Evolutionary conservation across 2,797 vertebrate species (phyloP).

Genomic region (Macroramphosus scolopax): DNA sequence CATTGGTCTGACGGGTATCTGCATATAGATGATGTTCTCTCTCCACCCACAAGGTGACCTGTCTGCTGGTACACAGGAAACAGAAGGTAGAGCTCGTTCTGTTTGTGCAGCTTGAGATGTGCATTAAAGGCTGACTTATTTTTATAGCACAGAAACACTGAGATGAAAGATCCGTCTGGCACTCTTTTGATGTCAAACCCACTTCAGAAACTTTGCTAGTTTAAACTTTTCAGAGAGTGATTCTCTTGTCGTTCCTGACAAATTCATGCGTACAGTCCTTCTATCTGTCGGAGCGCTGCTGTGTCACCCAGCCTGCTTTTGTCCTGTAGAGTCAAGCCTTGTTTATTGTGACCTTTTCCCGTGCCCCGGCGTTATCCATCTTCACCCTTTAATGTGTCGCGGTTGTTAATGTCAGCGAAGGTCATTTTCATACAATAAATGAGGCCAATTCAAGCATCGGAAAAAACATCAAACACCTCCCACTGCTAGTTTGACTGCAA

Average conservation of each 20-base stretch:
- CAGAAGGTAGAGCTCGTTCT: constrained; percentile 9
- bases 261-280: not conserved
- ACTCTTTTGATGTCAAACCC: constrained; percentile 34
- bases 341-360: constrained; percentile 39
- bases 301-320: constrained; percentile 6
- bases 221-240: constrained; percentile 24
- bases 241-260: too few species aligned
- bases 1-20: constrained; percentile 42
- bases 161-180: constrained; percentile 36
- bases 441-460: constrained; percentile 10
- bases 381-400: constrained; percentile 30
- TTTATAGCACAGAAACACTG: constrained; percentile 22
- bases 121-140: constrained; percentile 26
- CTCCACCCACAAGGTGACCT: constrained; percentile 49
- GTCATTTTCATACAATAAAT: constrained; percentile 34
- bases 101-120: constrained; percentile 27
- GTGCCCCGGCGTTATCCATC: constrained; percentile 30
- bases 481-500: too few species aligned
- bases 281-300: constrained; percentile 15
- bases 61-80: constrained; percentile 34
- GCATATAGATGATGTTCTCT: constrained; percentile 49
- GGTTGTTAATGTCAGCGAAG: constrained; percentile 35
- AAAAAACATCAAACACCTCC: not conserved
- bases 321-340: constrained; percentile 25
- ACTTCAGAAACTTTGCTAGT: constrained; percentile 18